Conservation (phyloP, 1,140 invertebrate species). For the Dysdera silvatica region DNA sequence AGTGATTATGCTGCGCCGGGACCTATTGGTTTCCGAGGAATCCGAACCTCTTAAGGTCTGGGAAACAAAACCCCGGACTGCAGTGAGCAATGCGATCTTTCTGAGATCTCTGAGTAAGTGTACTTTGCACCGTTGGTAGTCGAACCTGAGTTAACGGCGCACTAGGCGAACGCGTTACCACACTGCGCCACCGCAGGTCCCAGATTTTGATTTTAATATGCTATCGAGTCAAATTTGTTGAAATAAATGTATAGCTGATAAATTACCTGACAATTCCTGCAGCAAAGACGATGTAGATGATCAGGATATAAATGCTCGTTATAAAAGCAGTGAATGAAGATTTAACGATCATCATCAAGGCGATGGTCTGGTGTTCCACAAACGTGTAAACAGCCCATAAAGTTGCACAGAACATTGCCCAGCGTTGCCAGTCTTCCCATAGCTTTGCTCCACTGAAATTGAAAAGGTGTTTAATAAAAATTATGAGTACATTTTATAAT, state of each 20-base stretch:
- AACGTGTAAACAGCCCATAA: constrained; percentile 56
- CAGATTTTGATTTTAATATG: too few relatives aligned
- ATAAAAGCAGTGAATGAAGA: constrained; percentile 64
- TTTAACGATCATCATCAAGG: constrained; percentile 70
- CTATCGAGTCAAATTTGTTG: too few relatives aligned
- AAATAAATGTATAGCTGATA: background rate
- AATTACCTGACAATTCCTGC: constrained; percentile 68
- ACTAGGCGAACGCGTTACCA: too few relatives aligned
- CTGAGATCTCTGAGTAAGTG: too few relatives aligned
- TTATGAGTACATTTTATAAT: background rate
- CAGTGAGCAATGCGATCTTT: too few relatives aligned
- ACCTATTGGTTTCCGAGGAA: too few relatives aligned
- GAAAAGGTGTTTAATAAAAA: background rate
- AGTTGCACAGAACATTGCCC: constrained; percentile 49
- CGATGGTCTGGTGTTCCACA: constrained; percentile 70
- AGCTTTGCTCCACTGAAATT: constrained; percentile 25
- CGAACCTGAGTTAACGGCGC: too few relatives aligned
- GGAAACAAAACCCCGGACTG: too few relatives aligned
- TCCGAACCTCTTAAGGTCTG: too few relatives aligned
- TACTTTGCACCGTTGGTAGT: too few relatives aligned
- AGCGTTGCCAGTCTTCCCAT: constrained; percentile 31
- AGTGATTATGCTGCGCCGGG: too few relatives aligned
- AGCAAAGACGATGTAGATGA: constrained; percentile 62
- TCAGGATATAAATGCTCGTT: constrained; percentile 63
- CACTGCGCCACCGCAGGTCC: too few relatives aligned